Percentiles rank a stretch among this genome's conserved stretches.
Evolutionary conservation across 2,888 invertebrate species (phyloP).

Genomic region (Teinopalpus imperialis): DNA sequence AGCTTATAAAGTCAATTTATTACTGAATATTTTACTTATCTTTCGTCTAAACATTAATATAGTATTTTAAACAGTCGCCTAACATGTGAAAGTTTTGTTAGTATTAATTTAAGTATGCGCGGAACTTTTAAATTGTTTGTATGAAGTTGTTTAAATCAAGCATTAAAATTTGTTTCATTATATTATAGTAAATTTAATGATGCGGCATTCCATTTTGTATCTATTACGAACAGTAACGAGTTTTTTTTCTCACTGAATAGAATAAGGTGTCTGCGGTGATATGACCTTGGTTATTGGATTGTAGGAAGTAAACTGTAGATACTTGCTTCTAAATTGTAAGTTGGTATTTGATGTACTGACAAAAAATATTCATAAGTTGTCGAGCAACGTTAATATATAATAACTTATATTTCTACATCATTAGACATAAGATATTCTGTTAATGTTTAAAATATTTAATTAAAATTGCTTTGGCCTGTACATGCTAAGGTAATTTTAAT

Average conservation of each 20-base stretch:
- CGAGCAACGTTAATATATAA: slow-evolving; percentile 41
- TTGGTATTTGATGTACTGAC: slow-evolving; percentile 79
- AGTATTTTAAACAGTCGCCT: slow-evolving; percentile 42
- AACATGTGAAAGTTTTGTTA: slow-evolving; percentile 55
- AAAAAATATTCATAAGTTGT: slow-evolving; percentile 70
- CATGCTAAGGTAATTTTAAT: no score
- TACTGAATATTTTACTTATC: not conserved
- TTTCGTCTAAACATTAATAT: slow-evolving; percentile 3
- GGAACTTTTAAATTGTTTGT: slow-evolving; percentile 63
- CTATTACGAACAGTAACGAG: slow-evolving; percentile 47
- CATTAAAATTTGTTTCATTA: no score
- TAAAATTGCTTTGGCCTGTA: no score
- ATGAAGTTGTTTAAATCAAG: no score
- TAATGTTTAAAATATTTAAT: not conserved
- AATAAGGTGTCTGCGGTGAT: slow-evolving; percentile 72
- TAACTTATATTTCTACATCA: slow-evolving; percentile 28
- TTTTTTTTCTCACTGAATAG: slow-evolving; percentile 69
- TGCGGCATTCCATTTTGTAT: slow-evolving; percentile 13
- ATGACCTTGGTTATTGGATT: slow-evolving; percentile 80
- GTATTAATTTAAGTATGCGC: slow-evolving; percentile 63
- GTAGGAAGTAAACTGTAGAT: slow-evolving; percentile 80
- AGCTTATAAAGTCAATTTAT: slow-evolving; percentile 26
- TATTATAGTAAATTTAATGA: slow-evolving; percentile 35
- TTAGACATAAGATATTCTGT: slow-evolving; percentile 3
- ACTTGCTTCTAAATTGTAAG: slow-evolving; percentile 80